A percentile compares a stretch with the other conserved stretches of the same genome.
Evolutionary conservation across 2,797 vertebrate genomes (phyloP).

Genomic region (Danio kyathit): DNA sequence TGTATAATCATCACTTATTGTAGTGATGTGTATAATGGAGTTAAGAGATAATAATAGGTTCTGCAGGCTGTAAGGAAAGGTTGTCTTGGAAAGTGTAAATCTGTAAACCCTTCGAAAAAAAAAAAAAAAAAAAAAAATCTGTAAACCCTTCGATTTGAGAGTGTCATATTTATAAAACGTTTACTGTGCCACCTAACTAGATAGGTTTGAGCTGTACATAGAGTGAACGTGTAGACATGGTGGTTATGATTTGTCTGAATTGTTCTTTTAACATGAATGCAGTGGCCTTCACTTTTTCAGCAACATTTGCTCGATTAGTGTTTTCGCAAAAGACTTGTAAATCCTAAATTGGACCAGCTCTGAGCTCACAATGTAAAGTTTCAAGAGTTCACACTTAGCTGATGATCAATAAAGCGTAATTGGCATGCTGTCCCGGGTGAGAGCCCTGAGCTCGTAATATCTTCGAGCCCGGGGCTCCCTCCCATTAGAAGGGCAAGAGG

Average conservation of each 20-base stretch:
- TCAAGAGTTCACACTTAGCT: no score
- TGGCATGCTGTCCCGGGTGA: no score
- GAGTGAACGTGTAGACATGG: background rate
- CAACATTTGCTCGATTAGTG: background rate
- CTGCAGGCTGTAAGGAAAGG: constrained; percentile 10
- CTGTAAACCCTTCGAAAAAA: no score
- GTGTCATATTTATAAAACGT: background rate
- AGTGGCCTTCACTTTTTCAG: background rate
- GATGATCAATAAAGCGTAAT: no score
- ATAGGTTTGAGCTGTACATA: background rate
- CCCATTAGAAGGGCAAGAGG: no score
- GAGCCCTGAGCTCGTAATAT: no score
- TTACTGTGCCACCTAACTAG: constrained; percentile 2
- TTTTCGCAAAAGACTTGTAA: background rate
- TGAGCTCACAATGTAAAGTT: background rate
- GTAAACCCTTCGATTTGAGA: background rate
- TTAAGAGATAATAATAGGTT: constrained; percentile 22
- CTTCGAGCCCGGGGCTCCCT: no score
- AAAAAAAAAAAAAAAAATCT: no score
- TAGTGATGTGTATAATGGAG: constrained; percentile 24
- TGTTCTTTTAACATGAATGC: background rate
- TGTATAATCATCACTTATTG: constrained; percentile 38
- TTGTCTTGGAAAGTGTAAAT: background rate
- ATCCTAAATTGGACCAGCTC: background rate
- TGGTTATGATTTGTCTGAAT: background rate